Conservation (phyloP, 2,113 vertebrate species). For the Centropus unirufus region DNA sequence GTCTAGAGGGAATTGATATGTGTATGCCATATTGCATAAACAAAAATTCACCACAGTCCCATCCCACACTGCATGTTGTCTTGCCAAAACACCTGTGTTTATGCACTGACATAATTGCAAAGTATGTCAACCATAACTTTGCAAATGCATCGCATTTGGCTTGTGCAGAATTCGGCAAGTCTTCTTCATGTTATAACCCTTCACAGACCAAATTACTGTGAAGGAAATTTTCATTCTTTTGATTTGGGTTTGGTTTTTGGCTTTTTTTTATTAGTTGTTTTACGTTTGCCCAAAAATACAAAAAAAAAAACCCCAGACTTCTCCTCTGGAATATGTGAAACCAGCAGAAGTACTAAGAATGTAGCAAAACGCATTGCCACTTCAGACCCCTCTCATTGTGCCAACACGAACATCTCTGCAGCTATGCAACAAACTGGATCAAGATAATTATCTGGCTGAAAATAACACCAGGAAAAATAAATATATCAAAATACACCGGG, state of each 20-base stretch:
- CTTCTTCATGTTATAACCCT: background rate
- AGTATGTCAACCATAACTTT: background rate
- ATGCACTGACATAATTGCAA: background rate
- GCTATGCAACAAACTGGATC: background rate
- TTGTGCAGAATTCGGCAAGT: background rate
- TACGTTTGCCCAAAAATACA: background rate
- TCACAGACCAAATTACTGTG: background rate
- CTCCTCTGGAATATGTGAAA: background rate
- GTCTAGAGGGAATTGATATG: background rate
- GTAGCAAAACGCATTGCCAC: background rate
- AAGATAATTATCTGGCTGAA: background rate
- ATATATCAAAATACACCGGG: background rate
- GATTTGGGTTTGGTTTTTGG: background rate
- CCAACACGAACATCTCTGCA: background rate
- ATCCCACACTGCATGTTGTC: background rate
- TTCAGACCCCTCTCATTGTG: background rate
- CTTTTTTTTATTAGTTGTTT: background rate
- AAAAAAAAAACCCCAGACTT: background rate
- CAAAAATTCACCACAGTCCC: background rate
- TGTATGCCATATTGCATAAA: background rate
- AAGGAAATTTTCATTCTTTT: background rate
- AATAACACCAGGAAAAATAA: constrained; percentile 4
- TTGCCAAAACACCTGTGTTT: constrained; percentile 60
- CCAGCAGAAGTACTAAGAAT: background rate
- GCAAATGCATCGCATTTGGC: background rate